Evolutionary conservation across 2,797 vertebrate genomes (phyloP).

Genomic region (Momotus momota): DNA sequence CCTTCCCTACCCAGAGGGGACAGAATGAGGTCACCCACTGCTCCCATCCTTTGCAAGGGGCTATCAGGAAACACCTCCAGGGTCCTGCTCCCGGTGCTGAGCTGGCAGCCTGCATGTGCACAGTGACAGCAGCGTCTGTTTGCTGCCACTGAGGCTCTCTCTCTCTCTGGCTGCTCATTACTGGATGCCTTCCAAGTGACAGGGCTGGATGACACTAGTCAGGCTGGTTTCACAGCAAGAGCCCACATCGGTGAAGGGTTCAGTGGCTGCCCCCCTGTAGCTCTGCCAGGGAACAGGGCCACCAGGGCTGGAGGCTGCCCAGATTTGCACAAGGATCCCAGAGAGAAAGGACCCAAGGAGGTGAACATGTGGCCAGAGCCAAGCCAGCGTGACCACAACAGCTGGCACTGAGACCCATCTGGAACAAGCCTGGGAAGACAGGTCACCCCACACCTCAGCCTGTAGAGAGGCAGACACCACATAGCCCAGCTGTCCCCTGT

Average conservation of each 20-base stretch:
- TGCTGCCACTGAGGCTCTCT: slow-evolving; percentile 28
- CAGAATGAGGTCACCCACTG: not conserved
- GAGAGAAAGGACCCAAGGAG: not conserved
- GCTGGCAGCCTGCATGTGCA: not conserved
- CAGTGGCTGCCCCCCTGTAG: not conserved
- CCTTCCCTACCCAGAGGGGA: not conserved
- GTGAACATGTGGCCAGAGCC: not conserved
- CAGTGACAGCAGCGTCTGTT: not conserved
- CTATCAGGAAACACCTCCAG: accelerated
- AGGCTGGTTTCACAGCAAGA: not conserved
- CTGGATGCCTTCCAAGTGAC: slow-evolving; percentile 16
- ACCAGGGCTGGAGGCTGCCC: not conserved
- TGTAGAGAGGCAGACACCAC: accelerated
- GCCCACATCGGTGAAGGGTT: not conserved
- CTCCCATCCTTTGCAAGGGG: accelerated
- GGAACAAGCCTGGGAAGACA: not conserved
- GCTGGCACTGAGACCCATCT: not conserved
- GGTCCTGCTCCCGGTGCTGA: accelerated
- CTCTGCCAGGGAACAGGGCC: accelerated
- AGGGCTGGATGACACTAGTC: slow-evolving; percentile 1
- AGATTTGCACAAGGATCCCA: not conserved
- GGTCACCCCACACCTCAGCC: not conserved
- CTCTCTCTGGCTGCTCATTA: not conserved
- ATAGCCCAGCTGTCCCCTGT: not conserved
- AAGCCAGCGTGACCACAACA: accelerated